A percentile compares a stretch with the other conserved stretches of the same genome.
These are phyloP conservation scores for Calosoma granatense DNA, from an alignment of 1,140 invertebrate genomes.

Conservation along the genomic window DNA sequence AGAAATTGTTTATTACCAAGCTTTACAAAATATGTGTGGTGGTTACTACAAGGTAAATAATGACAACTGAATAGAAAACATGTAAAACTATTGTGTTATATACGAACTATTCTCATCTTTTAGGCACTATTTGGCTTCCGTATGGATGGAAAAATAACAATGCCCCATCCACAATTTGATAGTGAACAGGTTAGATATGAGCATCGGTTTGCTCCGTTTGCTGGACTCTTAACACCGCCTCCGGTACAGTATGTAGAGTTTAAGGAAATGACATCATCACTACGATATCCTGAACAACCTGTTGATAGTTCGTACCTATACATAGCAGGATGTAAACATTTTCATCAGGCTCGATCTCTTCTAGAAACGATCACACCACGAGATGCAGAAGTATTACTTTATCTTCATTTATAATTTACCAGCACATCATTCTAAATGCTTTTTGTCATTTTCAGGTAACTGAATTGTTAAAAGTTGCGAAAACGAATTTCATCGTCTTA, in stretches of 20 bases:
- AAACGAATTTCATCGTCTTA: conserved; percentile 91
- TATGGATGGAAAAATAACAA: conserved; percentile 57
- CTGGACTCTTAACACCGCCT: conserved; percentile 75
- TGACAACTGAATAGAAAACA: conserved; percentile 9
- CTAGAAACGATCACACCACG: conserved; percentile 68
- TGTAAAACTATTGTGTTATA: no score
- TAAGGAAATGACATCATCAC: conserved; percentile 42
- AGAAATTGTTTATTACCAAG: conserved; percentile 80
- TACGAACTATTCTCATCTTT: no score
- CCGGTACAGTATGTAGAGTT: conserved; percentile 71
- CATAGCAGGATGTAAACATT: conserved; percentile 76
- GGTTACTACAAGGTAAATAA: conserved; percentile 76
- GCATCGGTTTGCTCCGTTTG: conserved; percentile 85
- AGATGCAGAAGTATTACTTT: conserved; percentile 63
- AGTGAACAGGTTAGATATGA: conserved; percentile 90
- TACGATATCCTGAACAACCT: conserved; percentile 34
- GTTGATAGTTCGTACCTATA: conserved; percentile 50
- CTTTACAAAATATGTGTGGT: conserved; percentile 86
- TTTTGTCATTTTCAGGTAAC: conserved; percentile 53
- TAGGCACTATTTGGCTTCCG: conserved; percentile 64
- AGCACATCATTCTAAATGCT: conserved; percentile 9
- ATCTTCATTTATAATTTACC: conserved; percentile 11
- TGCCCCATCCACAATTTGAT: conserved; percentile 81
- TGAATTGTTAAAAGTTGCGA: conserved; percentile 75
- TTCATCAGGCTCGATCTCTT: conserved; percentile 78